Conservation (phyloP, 2,113 vertebrate genomes). For the Daboia siamensis region DNA sequence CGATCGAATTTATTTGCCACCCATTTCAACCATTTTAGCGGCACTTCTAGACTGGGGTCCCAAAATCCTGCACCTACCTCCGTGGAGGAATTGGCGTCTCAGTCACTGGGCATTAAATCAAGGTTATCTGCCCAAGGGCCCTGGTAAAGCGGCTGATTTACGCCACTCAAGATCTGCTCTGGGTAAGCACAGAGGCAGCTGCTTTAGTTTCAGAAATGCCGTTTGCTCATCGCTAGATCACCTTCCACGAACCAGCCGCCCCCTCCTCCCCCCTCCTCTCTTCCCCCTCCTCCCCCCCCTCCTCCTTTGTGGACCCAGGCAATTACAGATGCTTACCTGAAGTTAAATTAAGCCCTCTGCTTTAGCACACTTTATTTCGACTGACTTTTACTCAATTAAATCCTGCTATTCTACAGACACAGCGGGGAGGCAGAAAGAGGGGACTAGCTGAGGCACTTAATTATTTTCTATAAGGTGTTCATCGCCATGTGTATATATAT, state of each 20-base stretch:
- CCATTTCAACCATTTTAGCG: too few species aligned
- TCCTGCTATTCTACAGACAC: constrained; percentile 18
- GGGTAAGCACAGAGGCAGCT: neutral
- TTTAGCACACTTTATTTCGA: constrained; percentile 50
- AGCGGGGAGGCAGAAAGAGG: constrained; percentile 1
- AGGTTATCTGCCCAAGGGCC: neutral
- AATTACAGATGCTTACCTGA: constrained; percentile 13
- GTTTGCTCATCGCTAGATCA: neutral
- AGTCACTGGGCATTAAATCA: neutral
- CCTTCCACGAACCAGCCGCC: neutral
- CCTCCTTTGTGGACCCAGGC: neutral
- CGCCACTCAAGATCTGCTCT: neutral
- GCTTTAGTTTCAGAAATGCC: neutral
- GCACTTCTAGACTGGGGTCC: neutral
- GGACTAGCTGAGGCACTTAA: constrained; percentile 55
- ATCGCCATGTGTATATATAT: neutral
- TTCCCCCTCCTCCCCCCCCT: rapidly evolving
- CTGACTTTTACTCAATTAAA: constrained; percentile 66
- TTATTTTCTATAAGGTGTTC: constrained; percentile 63
- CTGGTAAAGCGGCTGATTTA: neutral
- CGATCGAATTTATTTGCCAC: too few species aligned
- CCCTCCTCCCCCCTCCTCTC: rapidly evolving
- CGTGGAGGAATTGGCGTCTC: neutral
- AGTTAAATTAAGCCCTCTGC: constrained; percentile 31
- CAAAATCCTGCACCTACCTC: neutral